Percentiles rank a stretch among this genome's conserved stretches.
Conservation (phyloP, 2,888 invertebrate genomes). For the Cantharis nigra region DNA sequence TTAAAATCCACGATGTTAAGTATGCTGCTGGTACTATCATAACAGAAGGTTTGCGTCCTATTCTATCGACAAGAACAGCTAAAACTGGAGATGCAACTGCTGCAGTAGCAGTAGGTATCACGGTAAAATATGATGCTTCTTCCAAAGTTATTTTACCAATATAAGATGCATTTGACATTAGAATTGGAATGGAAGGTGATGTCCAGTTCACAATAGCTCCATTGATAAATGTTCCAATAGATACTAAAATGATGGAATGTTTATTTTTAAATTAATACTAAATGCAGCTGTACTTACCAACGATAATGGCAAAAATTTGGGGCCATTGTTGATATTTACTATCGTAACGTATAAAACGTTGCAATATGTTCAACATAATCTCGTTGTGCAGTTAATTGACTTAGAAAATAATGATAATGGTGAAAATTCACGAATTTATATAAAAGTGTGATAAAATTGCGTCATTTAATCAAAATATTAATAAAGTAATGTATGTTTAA, state of each 20-base stretch:
- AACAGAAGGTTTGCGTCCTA: slow-evolving; percentile 41
- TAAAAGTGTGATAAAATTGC: neutral
- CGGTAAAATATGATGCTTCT: slow-evolving; percentile 46
- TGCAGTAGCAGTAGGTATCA: slow-evolving; percentile 43
- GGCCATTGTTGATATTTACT: neutral
- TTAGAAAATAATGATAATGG: neutral
- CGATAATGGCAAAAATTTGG: neutral
- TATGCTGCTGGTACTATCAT: slow-evolving; percentile 36
- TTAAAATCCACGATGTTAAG: neutral
- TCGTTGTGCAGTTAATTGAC: neutral
- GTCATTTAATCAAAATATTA: neutral
- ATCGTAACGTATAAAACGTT: neutral
- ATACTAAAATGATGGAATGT: neutral
- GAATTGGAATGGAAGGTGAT: slow-evolving; percentile 46
- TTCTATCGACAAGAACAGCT: slow-evolving; percentile 39
- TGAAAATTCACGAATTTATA: neutral
- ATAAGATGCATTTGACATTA: slow-evolving; percentile 40
- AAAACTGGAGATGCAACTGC: slow-evolving; percentile 40
- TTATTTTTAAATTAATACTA: neutral
- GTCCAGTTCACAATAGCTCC: slow-evolving; percentile 38
- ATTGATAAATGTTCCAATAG: slow-evolving; percentile 1
- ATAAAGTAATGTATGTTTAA: neutral
- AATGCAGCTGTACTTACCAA: neutral
- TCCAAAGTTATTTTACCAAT: slow-evolving; percentile 40
- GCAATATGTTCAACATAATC: neutral